Evolutionary conservation across 2,888 invertebrate genomes (phyloP), one percentile per base, ranked within the genome.

Genomic region (Petrophora chlorosata): DNA sequence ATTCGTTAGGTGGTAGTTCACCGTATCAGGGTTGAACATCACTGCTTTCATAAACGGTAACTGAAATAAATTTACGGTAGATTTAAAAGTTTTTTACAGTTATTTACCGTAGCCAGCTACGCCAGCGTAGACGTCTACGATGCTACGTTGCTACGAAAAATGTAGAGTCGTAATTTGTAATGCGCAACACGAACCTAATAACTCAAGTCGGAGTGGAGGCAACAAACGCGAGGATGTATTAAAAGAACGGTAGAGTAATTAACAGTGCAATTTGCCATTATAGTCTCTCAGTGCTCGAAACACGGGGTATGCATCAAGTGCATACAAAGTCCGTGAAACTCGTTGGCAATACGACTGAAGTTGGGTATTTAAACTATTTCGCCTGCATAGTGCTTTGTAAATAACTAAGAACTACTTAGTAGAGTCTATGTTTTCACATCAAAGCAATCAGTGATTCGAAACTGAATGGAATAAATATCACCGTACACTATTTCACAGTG

Each of bases 181-280:
- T 76, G 72, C 81, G 56, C 65, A 65, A 73, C 82, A 79, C 82
- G 80, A 71, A 76, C 63, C 69, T 73, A 75, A 82, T 82, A 82
- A 80, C 74, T 83, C 78, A 81, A 73, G 73, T 61, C 59, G 66
- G 65, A 66, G 64, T 65, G 63, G 61, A 60, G 69, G 63, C 65
- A 62, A 70, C 67, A 65, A 64, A 64, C 62, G 61, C 62, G 56
- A 65, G 70, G 70, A 79, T 78, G 73, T 79, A 80, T 80, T 77
- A 76, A 73, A 73, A 74, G 72, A 69, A 61, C 61, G 56, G 59
- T 55, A 50, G 56, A 46, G 67, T 66, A 78, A 78, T 77, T 74
- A 77, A 76, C 72, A 69, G 67, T 64, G 62, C 67, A 64, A 70
- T 70, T 66, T 62, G 60, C 65, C 45, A 59, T 63, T 55, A 70